These are phyloP conservation scores for Priapulus caudatus DNA, from an alignment of 2,888 invertebrate species.

Conservation along the genomic window DNA sequence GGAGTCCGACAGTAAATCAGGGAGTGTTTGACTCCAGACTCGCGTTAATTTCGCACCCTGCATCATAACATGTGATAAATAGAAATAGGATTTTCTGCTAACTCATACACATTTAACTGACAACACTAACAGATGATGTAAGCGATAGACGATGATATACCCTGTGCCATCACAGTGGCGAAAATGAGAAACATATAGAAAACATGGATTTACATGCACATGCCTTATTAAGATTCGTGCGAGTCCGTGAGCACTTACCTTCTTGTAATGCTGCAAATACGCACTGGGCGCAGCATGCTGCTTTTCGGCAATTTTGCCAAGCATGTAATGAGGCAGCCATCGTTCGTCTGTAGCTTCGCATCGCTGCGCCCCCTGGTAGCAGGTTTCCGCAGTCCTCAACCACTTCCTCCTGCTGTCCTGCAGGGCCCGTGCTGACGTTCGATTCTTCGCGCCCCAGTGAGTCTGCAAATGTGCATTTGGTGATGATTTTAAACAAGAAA, in stretches of 20 bases:
- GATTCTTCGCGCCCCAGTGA: slow-evolving; percentile 4
- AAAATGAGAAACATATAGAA: no score
- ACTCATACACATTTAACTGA: no score
- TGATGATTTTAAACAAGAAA: neutral
- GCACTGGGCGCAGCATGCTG: slow-evolving; percentile 56
- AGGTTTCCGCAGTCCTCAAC: slow-evolving; percentile 61
- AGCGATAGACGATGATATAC: no score
- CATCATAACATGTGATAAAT: no score
- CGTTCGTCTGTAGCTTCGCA: slow-evolving; percentile 56
- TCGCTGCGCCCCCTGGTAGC: slow-evolving; percentile 48
- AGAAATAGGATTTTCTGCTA: no score
- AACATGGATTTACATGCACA: no score
- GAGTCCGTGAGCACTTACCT: slow-evolving; percentile 44
- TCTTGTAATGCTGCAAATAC: slow-evolving; percentile 65
- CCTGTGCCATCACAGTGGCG: no score
- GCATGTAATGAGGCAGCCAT: slow-evolving; percentile 86
- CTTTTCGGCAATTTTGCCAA: slow-evolving; percentile 90
- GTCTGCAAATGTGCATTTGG: neutral
- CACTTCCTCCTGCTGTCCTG: slow-evolving; percentile 66
- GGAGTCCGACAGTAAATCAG: no score
- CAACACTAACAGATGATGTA: no score
- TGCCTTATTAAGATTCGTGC: no score
- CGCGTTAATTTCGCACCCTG: no score
- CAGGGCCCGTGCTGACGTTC: slow-evolving; percentile 33
- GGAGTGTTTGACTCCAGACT: no score